These are phyloP conservation scores for Formica aserva DNA, from an alignment of 2,888 invertebrate genomes.

Conservation along the genomic window DNA sequence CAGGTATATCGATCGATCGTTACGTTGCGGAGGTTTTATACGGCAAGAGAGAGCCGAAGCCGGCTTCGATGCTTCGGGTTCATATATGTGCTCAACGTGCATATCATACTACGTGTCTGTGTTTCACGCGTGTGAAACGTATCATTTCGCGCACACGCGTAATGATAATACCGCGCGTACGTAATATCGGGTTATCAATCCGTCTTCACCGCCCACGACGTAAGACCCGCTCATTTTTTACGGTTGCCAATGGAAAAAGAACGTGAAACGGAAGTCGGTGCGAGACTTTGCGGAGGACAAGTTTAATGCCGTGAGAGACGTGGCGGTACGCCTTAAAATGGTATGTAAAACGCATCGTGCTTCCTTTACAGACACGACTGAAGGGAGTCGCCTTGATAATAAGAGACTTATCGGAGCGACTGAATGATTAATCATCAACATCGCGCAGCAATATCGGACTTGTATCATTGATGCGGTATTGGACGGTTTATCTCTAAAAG, in stretches of 20 bases:
- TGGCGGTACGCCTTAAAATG: not conserved
- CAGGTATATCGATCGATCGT: slow-evolving; percentile 38
- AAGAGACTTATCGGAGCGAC: slow-evolving; percentile 23
- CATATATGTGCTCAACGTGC: not conserved
- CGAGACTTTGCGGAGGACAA: not conserved
- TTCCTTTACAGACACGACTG: slow-evolving; percentile 3
- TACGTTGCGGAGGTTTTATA: not conserved
- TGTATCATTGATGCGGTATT: slow-evolving; percentile 15
- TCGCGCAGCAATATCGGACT: not conserved
- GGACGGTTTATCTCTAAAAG: slow-evolving; percentile 4
- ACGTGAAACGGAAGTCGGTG: not conserved
- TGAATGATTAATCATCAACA: slow-evolving; percentile 42
- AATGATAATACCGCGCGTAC: slow-evolving; percentile 6
- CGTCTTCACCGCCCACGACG: not conserved
- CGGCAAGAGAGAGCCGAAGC: not conserved
- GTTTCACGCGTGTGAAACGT: slow-evolving; percentile 18
- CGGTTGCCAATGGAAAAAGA: not conserved
- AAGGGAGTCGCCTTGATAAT: slow-evolving; percentile 31
- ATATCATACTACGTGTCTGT: not conserved
- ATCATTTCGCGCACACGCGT: slow-evolving; percentile 5
- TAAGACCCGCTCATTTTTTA: slow-evolving; percentile 22
- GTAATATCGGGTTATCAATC: slow-evolving; percentile 25
- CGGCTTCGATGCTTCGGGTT: not conserved
- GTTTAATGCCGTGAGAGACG: slow-evolving; percentile 25
- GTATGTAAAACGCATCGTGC: not conserved